phyloP scores from a whole-genome alignment of 1,140 invertebrate genomes.

The Stratiolaelaps scimitus region DNA sequence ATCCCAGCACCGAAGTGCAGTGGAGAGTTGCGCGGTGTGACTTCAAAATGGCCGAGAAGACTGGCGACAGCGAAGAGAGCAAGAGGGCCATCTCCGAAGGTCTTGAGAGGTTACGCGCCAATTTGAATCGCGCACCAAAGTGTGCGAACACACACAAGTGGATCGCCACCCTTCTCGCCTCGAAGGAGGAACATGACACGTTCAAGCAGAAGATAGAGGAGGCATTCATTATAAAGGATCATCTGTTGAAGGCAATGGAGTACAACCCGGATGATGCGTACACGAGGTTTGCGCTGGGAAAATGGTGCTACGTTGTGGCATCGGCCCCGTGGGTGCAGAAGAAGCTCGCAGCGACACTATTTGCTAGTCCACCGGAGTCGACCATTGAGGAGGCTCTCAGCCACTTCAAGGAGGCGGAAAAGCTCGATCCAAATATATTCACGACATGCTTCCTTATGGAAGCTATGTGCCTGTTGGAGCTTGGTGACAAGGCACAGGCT shows the following conservation, averaged over 20 bases:
- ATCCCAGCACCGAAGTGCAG: not conserved
- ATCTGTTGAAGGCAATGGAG: not conserved
- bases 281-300: not conserved
- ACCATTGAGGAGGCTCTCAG: conserved; percentile 55
- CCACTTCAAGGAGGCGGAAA: conserved; percentile 47
- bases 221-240: not conserved
- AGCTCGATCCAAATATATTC: conserved; percentile 3
- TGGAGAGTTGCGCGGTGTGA: not conserved
- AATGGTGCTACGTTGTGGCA: conserved; percentile 36
- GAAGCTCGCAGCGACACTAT: conserved; percentile 56
- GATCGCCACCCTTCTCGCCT: not conserved
- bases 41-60: conserved; percentile 20
- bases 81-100: not conserved
- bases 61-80: not conserved
- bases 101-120: not conserved
- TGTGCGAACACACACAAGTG: not conserved
- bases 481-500: not conserved
- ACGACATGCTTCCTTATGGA: conserved; percentile 5
- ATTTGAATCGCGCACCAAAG: not conserved
- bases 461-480: not conserved
- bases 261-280: not conserved
- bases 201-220: conserved; percentile 7
- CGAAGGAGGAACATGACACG: conserved; percentile 2
- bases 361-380: conserved; percentile 51
- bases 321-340: conserved; percentile 55